Conservation (phyloP, 2,113 vertebrate species). For the Peucedramus taeniatus region DNA sequence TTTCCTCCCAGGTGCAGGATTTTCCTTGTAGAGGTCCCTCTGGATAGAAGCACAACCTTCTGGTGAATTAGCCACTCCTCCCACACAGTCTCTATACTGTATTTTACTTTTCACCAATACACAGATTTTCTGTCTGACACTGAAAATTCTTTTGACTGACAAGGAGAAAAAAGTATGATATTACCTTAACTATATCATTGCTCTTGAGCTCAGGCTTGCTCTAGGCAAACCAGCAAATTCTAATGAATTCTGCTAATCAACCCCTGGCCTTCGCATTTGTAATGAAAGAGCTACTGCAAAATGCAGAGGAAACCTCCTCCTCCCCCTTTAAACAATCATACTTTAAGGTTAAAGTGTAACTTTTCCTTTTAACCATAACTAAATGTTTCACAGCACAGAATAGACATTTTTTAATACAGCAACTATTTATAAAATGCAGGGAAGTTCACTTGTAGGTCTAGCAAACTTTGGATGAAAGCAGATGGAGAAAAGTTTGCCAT, state of each 20-base stretch:
- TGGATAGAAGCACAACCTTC: neutral
- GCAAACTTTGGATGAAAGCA: slow-evolving; percentile 27
- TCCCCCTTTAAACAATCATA: neutral
- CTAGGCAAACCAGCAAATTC: neutral
- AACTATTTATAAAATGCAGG: slow-evolving; percentile 5
- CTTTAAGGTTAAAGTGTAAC: neutral
- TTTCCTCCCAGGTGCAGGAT: neutral
- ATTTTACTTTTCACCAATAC: neutral
- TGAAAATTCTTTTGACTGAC: neutral
- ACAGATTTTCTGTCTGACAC: neutral
- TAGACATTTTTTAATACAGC: neutral
- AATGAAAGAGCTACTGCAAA: neutral
- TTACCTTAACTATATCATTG: neutral
- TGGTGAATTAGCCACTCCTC: neutral
- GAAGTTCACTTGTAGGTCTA: neutral
- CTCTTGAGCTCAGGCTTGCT: neutral
- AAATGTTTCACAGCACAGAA: neutral
- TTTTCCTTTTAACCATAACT: neutral
- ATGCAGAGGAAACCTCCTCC: neutral
- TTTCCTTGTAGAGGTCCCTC: neutral
- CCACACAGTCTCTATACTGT: neutral
- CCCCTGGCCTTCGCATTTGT: neutral
- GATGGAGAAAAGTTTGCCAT: neutral
- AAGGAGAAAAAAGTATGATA: neutral
- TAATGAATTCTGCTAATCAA: neutral